Conservation (phyloP, 2,888 invertebrate species). For the Noctua fimbriata region DNA sequence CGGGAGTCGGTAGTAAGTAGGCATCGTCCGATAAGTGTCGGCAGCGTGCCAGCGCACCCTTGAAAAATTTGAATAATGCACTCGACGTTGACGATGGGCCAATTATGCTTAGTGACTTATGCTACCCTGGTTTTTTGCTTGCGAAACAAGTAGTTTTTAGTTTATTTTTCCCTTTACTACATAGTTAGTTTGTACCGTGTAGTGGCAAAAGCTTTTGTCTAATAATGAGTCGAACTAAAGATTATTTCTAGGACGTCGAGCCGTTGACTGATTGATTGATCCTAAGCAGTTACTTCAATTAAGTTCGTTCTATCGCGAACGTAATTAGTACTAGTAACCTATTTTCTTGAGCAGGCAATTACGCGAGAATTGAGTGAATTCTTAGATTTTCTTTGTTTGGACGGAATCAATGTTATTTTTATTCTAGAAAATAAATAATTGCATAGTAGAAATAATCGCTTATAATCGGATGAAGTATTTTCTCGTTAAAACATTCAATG, state of each 20-base stretch:
- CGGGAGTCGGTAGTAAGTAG: constrained; percentile 47
- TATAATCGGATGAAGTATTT: neutral
- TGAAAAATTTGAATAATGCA: constrained; percentile 64
- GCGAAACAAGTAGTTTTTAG: constrained; percentile 4
- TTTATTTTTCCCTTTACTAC: constrained; percentile 16
- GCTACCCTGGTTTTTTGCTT: constrained; percentile 37
- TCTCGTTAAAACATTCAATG: neutral
- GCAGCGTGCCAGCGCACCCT: constrained; percentile 61
- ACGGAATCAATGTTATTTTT: neutral
- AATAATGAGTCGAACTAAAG: neutral
- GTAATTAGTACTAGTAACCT: constrained; percentile 19
- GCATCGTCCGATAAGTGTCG: constrained; percentile 58
- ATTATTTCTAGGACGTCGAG: neutral
- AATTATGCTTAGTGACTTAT: constrained; percentile 60
- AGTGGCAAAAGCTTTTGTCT: constrained; percentile 6
- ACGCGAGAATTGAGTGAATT: constrained; percentile 8
- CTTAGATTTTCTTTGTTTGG: constrained; percentile 15
- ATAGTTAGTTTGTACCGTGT: neutral
- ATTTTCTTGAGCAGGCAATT: constrained; percentile 31
- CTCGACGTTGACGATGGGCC: constrained; percentile 52
- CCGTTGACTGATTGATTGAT: constrained; percentile 8
- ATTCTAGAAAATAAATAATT: neutral
- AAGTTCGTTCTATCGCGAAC: constrained; percentile 2
- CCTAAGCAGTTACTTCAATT: constrained; percentile 17
- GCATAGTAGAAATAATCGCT: neutral